Evolutionary conservation across 2,888 invertebrate genomes (phyloP).

Genomic region (Operophtera brumata): DNA sequence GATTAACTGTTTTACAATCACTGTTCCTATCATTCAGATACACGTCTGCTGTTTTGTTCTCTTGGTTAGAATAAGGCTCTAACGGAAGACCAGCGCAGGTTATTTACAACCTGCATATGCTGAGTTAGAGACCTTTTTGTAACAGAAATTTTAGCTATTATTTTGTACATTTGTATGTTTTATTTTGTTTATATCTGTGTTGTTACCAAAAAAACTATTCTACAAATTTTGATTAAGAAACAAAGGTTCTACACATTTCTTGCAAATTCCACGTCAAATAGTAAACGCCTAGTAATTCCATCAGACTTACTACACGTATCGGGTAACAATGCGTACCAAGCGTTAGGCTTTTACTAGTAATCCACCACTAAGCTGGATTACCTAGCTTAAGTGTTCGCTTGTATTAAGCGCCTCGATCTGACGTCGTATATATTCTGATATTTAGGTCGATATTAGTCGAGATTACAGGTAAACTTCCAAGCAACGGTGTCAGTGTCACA

Average conservation of each 20-base stretch:
- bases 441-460: constrained; percentile 49
- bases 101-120: too few species aligned
- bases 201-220: background rate
- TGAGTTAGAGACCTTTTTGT: too few species aligned
- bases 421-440: constrained; percentile 37
- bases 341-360: constrained; percentile 69
- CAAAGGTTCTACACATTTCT: constrained; percentile 5
- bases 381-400: constrained; percentile 62
- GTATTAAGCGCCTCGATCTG: constrained; percentile 62
- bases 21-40: too few species aligned
- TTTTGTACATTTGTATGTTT: too few species aligned
- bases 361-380: constrained; percentile 73
- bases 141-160: too few species aligned
- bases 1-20: too few species aligned
- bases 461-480: constrained; percentile 43
- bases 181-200: too few species aligned
- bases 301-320: constrained; percentile 42
- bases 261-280: background rate
- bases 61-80: too few species aligned
- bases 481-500: too few species aligned
- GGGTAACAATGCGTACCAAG: constrained; percentile 58
- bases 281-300: constrained; percentile 3
- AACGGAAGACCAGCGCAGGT: too few species aligned
- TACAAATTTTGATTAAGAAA: background rate
- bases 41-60: too few species aligned